A percentile compares a stretch with the other conserved stretches of the same genome.
Evolutionary conservation across 2,113 vertebrate genomes (phyloP).

Genomic region (Aramus guarauna): DNA sequence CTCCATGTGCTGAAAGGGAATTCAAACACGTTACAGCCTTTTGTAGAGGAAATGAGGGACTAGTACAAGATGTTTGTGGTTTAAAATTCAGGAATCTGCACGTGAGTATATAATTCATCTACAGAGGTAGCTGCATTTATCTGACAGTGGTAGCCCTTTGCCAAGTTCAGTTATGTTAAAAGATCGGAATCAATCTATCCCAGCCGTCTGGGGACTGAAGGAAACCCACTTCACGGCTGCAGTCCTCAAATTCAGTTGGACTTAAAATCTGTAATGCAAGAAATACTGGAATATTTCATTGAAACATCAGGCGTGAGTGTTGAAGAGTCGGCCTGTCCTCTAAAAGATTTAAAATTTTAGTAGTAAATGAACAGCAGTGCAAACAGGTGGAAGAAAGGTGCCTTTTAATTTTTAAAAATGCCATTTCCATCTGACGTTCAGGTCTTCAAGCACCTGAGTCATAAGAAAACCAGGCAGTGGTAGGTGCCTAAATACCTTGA

Average conservation of each 20-base stretch:
- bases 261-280: not conserved
- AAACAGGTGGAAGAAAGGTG: not conserved
- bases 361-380: not conserved
- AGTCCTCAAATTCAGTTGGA: not conserved
- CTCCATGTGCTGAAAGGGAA: not conserved
- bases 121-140: not conserved
- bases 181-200: not conserved
- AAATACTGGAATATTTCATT: not conserved
- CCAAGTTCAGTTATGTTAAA: not conserved
- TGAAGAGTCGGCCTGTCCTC: not conserved
- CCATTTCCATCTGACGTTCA: not conserved
- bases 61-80: not conserved
- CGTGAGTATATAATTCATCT: not conserved
- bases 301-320: fast-evolving
- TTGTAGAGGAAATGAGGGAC: not conserved
- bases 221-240: not conserved
- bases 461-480: not conserved
- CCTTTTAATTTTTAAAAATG: not conserved
- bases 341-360: not conserved
- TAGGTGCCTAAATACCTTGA: not conserved
- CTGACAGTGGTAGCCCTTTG: not conserved
- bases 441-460: not conserved
- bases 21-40: not conserved
- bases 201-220: not conserved
- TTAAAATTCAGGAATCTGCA: not conserved